A percentile compares a stretch with the other conserved stretches of the same genome.
phyloP scores from a whole-genome alignment of 2,888 invertebrate genomes.

The Apantesis nais region DNA sequence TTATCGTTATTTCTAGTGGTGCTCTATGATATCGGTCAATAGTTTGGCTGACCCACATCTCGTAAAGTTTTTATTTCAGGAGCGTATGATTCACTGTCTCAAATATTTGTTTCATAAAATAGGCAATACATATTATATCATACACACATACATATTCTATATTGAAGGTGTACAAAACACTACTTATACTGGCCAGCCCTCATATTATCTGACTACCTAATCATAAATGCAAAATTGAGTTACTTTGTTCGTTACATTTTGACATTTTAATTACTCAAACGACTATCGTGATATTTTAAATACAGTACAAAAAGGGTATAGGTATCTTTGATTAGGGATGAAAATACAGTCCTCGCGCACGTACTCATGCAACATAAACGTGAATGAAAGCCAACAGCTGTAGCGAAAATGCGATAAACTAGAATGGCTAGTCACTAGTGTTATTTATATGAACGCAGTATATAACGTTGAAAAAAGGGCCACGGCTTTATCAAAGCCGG shows the following conservation, averaged over 20 bases:
- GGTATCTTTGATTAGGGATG: constrained; percentile 6
- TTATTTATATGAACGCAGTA: constrained; percentile 38
- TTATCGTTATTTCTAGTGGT: constrained; percentile 36
- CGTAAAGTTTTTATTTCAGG: constrained; percentile 31
- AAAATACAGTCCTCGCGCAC: constrained; percentile 29
- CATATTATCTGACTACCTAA: neutral
- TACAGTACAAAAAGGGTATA: constrained; percentile 19
- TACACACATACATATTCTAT: neutral
- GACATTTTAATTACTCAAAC: neutral
- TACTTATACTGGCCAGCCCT: neutral
- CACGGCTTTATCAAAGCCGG: constrained; percentile 42
- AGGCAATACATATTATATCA: neutral
- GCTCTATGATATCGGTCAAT: constrained; percentile 38
- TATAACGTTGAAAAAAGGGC: constrained; percentile 45
- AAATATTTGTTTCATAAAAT: constrained; percentile 22
- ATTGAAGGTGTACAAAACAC: neutral
- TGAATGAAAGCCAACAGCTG: neutral
- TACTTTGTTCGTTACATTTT: neutral
- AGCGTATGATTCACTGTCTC: constrained; percentile 27
- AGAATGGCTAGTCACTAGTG: constrained; percentile 17
- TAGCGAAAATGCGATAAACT: neutral
- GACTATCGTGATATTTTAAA: neutral
- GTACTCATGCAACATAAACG: neutral
- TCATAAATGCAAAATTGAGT: constrained; percentile 4
- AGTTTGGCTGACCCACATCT: constrained; percentile 39